Percentiles rank a stretch among this genome's conserved stretches.
Conservation (phyloP, 2,797 vertebrate genomes). For the Ctenosaura bakeri region DNA sequence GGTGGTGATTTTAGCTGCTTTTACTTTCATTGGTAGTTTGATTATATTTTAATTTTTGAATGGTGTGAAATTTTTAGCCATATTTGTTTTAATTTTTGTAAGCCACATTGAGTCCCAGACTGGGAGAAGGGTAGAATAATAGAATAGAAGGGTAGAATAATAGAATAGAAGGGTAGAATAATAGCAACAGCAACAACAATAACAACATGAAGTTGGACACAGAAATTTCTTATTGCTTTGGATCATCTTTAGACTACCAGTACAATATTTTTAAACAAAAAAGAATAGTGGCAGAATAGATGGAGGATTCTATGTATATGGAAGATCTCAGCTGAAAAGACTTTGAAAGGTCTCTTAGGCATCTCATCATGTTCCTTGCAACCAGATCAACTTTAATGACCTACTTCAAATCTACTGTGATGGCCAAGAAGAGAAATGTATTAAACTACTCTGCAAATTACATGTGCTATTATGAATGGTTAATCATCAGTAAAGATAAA, state of each 20-base stretch:
- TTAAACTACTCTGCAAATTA: background rate
- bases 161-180: too few relatives aligned
- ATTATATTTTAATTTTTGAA: too few relatives aligned
- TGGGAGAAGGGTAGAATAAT: too few relatives aligned
- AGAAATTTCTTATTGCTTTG: background rate
- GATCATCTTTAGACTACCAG: background rate
- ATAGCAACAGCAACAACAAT: too few relatives aligned
- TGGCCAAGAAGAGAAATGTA: background rate
- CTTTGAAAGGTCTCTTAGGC: background rate
- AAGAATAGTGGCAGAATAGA: background rate
- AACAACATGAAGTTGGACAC: constrained; percentile 19
- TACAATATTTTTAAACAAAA: background rate
- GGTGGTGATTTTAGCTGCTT: too few relatives aligned
- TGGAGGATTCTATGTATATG: background rate
- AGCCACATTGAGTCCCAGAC: too few relatives aligned
- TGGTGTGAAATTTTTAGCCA: too few relatives aligned
- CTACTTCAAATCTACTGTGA: background rate
- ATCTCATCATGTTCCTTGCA: background rate
- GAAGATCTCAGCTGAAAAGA: background rate
- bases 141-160: too few relatives aligned
- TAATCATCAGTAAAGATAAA: background rate
- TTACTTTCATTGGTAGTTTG: too few relatives aligned
- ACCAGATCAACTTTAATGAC: background rate
- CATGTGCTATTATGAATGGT: background rate
- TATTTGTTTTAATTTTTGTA: too few relatives aligned